Conservation (phyloP, 2,113 vertebrate genomes). For the Colossoma macropomum region DNA sequence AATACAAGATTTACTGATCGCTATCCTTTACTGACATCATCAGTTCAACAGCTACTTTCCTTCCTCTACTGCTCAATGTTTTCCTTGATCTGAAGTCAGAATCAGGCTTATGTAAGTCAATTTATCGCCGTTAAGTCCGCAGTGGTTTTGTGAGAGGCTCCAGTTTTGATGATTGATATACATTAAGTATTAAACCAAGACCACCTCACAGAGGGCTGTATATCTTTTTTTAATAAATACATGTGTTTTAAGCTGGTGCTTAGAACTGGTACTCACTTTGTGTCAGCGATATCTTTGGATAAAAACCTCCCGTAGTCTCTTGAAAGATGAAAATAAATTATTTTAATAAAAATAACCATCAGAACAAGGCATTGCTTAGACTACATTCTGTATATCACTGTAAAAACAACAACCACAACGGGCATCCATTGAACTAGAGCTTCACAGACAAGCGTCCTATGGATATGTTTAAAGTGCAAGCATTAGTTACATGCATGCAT, state of each 20-base stretch:
- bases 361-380: constrained; percentile 11
- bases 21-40: not conserved
- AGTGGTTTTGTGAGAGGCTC: not conserved
- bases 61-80: not conserved
- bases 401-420: constrained; percentile 15
- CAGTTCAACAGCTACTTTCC: not conserved
- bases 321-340: constrained; percentile 42
- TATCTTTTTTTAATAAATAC: not conserved
- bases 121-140: not conserved
- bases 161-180: not conserved
- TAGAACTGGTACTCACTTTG: not conserved
- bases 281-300: not conserved
- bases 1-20: too few species aligned
- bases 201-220: not conserved
- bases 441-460: not conserved
- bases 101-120: not conserved
- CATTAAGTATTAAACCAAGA: not conserved
- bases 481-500: constrained; percentile 23
- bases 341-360: constrained; percentile 29
- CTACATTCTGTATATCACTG: constrained; percentile 32
- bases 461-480: constrained; percentile 23
- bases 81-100: not conserved
- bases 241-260: not conserved
- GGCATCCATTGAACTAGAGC: constrained; percentile 3
- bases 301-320: not conserved